A percentile compares a stretch with the other conserved stretches of the same genome.
Conservation (phyloP, 2,888 invertebrate genomes). For the Argynnis bischoffii region DNA sequence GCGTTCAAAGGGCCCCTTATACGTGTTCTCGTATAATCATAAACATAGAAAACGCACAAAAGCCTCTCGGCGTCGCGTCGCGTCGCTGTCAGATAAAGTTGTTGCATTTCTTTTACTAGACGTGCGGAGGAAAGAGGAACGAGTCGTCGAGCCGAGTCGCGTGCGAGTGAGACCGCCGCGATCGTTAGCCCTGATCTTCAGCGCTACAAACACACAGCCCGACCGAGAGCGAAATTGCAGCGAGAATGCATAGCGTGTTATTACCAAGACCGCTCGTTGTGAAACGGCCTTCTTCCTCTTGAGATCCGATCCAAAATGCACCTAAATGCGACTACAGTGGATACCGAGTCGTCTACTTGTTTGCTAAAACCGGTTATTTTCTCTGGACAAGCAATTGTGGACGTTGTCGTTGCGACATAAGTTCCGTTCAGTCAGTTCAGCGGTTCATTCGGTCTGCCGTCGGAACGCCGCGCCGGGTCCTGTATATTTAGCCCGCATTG, state of each 20-base stretch:
- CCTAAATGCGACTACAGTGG: constrained; percentile 48
- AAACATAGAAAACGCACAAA: constrained; percentile 82
- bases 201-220: constrained; percentile 82
- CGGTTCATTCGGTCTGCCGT: constrained; percentile 46
- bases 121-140: constrained; percentile 48
- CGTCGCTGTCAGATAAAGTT: constrained; percentile 80
- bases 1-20: constrained; percentile 77
- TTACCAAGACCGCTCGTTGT: constrained; percentile 65
- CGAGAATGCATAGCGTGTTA: constrained; percentile 82
- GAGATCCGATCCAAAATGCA: constrained; percentile 46
- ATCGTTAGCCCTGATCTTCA: constrained; percentile 83
- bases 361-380: constrained; percentile 69
- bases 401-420: constrained; percentile 74
- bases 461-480: constrained; percentile 61
- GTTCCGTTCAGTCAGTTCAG: constrained; percentile 56
- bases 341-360: constrained; percentile 52
- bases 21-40: constrained; percentile 80
- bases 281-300: constrained; percentile 67
- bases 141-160: constrained; percentile 42
- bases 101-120: constrained; percentile 79
- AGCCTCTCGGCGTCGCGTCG: constrained; percentile 77
- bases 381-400: constrained; percentile 72
- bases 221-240: constrained; percentile 83
- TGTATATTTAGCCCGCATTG: constrained; percentile 82
- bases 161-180: constrained; percentile 67